Evolutionary conservation across 2,888 invertebrate species (phyloP).

Genomic region (Disparrhopalites patrizii): DNA sequence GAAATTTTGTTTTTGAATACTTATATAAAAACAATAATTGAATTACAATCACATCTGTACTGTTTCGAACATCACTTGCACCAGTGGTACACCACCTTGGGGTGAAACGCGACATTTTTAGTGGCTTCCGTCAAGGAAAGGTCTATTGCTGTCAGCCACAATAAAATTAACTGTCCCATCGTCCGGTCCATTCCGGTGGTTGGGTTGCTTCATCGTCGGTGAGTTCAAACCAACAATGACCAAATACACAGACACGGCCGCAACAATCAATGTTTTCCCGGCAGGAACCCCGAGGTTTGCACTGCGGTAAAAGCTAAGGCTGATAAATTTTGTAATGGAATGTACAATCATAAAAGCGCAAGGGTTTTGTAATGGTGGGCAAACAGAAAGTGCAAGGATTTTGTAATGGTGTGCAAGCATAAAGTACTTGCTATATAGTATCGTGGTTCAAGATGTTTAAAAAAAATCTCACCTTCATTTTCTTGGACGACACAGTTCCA

Average conservation of each 20-base stretch:
- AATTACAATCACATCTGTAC: background rate
- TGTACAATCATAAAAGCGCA: no score
- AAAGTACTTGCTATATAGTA: no score
- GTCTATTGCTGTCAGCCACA: background rate
- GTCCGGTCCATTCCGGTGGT: conserved; percentile 21
- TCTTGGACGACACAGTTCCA: background rate
- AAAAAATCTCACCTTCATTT: background rate
- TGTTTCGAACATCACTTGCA: background rate
- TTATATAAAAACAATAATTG: background rate
- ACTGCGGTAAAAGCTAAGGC: conserved; percentile 4
- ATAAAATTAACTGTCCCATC: conserved; percentile 12
- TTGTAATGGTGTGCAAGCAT: no score
- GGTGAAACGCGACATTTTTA: background rate
- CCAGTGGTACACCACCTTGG: background rate
- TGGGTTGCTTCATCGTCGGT: conserved; percentile 7
- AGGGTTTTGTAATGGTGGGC: no score
- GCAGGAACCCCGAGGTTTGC: conserved; percentile 21
- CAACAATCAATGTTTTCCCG: conserved; percentile 27
- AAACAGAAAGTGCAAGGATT: no score
- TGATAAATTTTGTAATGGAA: background rate
- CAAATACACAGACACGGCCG: conserved; percentile 25
- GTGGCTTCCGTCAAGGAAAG: background rate
- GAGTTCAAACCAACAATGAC: conserved; percentile 27
- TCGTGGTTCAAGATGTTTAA: background rate
- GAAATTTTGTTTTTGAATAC: background rate